Evolutionary conservation across 2,113 vertebrate species (phyloP).

Genomic region (Sclerurus mexicanus): DNA sequence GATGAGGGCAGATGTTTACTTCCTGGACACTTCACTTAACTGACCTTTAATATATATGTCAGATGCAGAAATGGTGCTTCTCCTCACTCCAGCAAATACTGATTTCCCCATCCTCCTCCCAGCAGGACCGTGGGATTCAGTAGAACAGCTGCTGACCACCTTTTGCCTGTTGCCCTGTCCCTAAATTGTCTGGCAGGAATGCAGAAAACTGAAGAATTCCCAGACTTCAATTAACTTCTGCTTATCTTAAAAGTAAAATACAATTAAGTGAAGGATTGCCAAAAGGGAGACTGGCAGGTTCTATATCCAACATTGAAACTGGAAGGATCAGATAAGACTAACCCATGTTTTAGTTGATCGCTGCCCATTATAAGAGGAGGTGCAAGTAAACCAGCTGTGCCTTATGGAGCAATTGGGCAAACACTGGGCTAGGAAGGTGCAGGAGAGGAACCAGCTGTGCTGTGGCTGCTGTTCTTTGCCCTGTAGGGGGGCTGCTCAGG

Average conservation of each 20-base stretch:
- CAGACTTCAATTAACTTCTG: background rate
- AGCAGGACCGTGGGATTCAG: background rate
- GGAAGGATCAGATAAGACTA: background rate
- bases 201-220: background rate
- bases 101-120: background rate
- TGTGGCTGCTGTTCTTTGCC: background rate
- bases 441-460: background rate
- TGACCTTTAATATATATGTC: background rate
- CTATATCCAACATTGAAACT: background rate
- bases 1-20: background rate
- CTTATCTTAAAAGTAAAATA: background rate
- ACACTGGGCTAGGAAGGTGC: background rate
- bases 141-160: background rate
- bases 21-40: background rate
- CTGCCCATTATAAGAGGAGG: background rate
- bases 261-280: background rate
- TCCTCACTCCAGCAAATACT: background rate
- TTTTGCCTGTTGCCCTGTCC: background rate
- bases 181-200: background rate
- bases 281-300: background rate
- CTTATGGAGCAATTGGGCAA: background rate
- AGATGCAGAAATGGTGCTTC: background rate
- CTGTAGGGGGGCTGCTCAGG: background rate
- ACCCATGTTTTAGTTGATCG: background rate
- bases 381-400: background rate